A percentile compares a stretch with the other conserved stretches of the same genome.
phyloP scores from a whole-genome alignment of 1,140 invertebrate species.

The Drosophila saltans region DNA sequence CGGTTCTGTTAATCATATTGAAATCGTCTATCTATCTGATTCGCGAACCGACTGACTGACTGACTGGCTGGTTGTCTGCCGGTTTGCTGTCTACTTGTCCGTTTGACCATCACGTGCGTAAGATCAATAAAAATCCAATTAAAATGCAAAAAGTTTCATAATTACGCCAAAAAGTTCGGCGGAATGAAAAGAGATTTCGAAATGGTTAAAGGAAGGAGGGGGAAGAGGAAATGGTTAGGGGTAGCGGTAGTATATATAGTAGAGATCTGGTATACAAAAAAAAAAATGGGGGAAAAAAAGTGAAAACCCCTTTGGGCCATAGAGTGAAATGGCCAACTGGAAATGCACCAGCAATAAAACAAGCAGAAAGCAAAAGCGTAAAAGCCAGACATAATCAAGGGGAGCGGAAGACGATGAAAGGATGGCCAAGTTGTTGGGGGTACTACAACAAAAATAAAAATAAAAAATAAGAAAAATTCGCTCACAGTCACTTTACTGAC shows the following conservation, averaged over 20 bases:
- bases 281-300: constrained; percentile 21
- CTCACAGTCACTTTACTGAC: constrained; percentile 47
- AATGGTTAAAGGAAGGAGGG: neutral
- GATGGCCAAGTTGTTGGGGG: neutral
- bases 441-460: constrained; percentile 35
- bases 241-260: too few relatives aligned
- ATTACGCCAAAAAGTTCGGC: constrained; percentile 49
- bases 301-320: constrained; percentile 58
- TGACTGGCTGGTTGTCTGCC: constrained; percentile 21
- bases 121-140: constrained; percentile 81
- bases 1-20: constrained; percentile 41
- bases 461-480: constrained; percentile 27
- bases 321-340: constrained; percentile 65
- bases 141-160: constrained; percentile 79
- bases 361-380: constrained; percentile 5
- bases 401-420: neutral
- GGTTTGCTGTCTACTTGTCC: constrained; percentile 20
- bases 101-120: constrained; percentile 71
- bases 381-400: constrained; percentile 10
- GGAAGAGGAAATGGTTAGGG: neutral
- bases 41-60: constrained; percentile 13
- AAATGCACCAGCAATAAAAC: constrained; percentile 64
- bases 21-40: constrained; percentile 35
- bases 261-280: constrained; percentile 6
- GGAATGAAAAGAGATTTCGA: neutral